Evolutionary conservation across 2,113 vertebrate genomes (phyloP).

Genomic region (Felis chaus): DNA sequence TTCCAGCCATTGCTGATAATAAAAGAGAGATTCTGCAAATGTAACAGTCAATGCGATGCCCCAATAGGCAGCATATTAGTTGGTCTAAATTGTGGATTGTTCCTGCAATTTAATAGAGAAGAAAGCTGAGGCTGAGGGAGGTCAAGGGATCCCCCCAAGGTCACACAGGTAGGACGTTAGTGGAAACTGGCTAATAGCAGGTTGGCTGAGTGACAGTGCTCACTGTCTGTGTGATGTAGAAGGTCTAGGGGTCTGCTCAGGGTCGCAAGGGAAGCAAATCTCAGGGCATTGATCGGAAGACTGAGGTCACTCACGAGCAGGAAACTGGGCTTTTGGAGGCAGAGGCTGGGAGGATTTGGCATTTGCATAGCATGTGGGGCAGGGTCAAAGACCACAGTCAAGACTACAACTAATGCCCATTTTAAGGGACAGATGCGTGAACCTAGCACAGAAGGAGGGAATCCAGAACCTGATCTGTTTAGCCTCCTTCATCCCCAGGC

Average conservation of each 20-base stretch:
- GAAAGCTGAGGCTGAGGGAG: background rate
- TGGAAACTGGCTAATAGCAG: background rate
- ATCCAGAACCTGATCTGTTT: background rate
- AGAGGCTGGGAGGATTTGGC: background rate
- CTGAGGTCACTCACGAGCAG: background rate
- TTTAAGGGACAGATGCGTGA: background rate
- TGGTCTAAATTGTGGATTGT: background rate
- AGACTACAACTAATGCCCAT: background rate
- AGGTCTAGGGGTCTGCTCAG: background rate
- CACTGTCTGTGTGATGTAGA: background rate
- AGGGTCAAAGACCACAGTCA: background rate
- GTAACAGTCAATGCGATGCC: background rate
- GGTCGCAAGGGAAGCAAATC: background rate
- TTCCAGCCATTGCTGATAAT: background rate
- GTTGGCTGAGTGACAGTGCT: background rate
- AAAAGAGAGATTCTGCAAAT: constrained; percentile 16
- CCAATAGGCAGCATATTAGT: background rate
- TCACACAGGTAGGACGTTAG: background rate
- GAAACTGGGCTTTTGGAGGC: background rate
- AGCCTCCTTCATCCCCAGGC: background rate
- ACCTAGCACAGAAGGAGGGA: background rate
- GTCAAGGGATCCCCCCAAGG: background rate
- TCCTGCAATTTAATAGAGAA: background rate
- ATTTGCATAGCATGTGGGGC: background rate
- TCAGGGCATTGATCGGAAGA: background rate